phyloP scores from a whole-genome alignment of 2,888 invertebrate species.

The Lepidochrysops patricia region DNA sequence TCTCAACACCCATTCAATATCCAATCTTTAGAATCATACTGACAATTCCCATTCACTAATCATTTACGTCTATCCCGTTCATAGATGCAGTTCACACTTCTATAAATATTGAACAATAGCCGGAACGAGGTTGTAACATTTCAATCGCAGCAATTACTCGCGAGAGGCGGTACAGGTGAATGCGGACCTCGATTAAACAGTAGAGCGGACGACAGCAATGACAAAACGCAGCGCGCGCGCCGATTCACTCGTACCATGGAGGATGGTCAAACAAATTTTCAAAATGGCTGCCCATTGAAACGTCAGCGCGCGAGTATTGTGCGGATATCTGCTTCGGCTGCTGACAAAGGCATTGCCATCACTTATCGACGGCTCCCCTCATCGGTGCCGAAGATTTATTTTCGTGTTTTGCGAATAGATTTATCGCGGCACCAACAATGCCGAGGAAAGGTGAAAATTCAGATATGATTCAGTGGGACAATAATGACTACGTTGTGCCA shows the following conservation, averaged over 20 bases:
- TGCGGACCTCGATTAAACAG: slow-evolving; percentile 60
- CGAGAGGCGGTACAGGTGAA: slow-evolving; percentile 70
- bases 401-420: not conserved
- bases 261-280: slow-evolving; percentile 59
- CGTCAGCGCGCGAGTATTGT: slow-evolving; percentile 58
- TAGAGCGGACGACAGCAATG: slow-evolving; percentile 60
- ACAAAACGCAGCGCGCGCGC: slow-evolving; percentile 64
- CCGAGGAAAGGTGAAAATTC: not conserved
- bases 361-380: slow-evolving; percentile 11
- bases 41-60: slow-evolving; percentile 1
- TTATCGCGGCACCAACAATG: not conserved
- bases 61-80: not conserved
- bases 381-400: slow-evolving; percentile 11
- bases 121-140: slow-evolving; percentile 43
- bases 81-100: slow-evolving; percentile 1
- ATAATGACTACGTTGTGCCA: not conserved
- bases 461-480: not conserved
- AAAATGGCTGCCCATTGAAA: slow-evolving; percentile 62
- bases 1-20: not conserved
- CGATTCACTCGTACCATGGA: slow-evolving; percentile 37
- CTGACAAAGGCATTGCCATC: slow-evolving; percentile 8
- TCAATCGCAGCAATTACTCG: slow-evolving; percentile 70
- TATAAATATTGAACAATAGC: slow-evolving; percentile 15
- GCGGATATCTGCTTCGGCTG: slow-evolving; percentile 34
- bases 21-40: not conserved